Evolutionary conservation across 2,113 vertebrate species (phyloP).

Genomic region (Astur gentilis): DNA sequence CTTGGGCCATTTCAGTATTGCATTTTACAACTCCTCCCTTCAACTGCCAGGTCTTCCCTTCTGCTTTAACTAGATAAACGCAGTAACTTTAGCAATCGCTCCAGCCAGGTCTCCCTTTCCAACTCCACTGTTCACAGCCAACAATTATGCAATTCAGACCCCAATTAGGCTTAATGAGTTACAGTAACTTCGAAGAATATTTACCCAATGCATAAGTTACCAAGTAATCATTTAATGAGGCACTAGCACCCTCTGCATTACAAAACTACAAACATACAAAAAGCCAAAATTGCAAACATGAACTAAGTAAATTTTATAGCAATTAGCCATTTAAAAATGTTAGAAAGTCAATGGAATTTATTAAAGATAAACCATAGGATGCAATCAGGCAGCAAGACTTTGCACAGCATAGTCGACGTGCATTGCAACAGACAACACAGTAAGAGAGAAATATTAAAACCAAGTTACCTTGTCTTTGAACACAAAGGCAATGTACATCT

Average conservation of each 20-base stretch:
- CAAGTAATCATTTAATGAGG: not conserved
- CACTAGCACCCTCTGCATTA: not conserved
- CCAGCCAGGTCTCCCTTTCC: not conserved
- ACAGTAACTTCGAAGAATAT: not conserved
- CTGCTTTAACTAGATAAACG: not conserved
- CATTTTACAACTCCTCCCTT: not conserved
- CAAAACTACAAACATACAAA: not conserved
- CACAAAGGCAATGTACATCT: conserved; percentile 99
- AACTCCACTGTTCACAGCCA: not conserved
- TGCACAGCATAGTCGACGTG: not conserved
- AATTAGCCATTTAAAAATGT: not conserved
- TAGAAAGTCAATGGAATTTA: not conserved
- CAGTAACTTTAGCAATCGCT: not conserved
- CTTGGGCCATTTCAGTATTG: not conserved
- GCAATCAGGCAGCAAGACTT: not conserved
- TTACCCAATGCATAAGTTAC: not conserved
- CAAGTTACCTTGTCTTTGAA: conserved; percentile 97
- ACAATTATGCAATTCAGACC: not conserved
- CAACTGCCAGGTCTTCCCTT: not conserved
- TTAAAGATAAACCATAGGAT: not conserved
- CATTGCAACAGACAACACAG: not conserved
- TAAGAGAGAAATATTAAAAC: not conserved
- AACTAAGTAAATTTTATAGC: fast-evolving
- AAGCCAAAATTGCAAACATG: not conserved
- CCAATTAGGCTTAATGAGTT: not conserved